phyloP scores from a whole-genome alignment of 1,140 invertebrate genomes.

The Drosophila subpulchrella region DNA sequence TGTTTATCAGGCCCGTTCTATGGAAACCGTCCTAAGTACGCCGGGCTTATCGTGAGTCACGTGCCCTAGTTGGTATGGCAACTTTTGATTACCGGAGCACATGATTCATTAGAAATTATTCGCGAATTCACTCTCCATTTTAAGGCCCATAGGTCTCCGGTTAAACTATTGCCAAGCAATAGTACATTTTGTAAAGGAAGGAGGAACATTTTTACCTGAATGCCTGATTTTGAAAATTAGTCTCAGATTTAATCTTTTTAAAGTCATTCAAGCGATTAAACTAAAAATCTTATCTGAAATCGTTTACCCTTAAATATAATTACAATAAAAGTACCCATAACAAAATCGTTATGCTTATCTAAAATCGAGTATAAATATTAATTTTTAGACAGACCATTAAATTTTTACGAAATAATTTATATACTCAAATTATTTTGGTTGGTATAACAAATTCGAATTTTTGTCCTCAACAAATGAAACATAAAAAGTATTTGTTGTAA shows the following conservation, averaged over 20 bases:
- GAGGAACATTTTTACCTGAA: too few species aligned
- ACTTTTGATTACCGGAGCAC: constrained; percentile 36
- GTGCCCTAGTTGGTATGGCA: constrained; percentile 50
- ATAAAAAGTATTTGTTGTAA: neutral
- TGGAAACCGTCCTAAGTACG: constrained; percentile 26
- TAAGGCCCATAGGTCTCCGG: constrained; percentile 13
- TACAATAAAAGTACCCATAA: too few species aligned
- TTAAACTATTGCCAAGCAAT: constrained; percentile 18
- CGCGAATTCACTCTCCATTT: constrained; percentile 40
- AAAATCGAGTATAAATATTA: too few species aligned
- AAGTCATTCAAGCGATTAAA: too few species aligned
- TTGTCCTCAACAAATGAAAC: neutral
- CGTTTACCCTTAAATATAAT: neutral
- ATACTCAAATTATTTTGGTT: too few species aligned
- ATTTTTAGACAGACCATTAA: too few species aligned
- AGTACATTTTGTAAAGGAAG: too few species aligned
- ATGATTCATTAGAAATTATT: constrained; percentile 45
- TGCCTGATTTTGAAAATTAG: too few species aligned
- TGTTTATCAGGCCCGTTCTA: constrained; percentile 60
- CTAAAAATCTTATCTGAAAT: neutral
- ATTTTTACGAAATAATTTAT: too few species aligned
- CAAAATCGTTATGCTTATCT: too few species aligned
- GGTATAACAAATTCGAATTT: neutral
- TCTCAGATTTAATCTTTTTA: too few species aligned
- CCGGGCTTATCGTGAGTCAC: constrained; percentile 58